phyloP scores from a whole-genome alignment of 2,113 vertebrate genomes.

The Cyanoliseus patagonus region DNA sequence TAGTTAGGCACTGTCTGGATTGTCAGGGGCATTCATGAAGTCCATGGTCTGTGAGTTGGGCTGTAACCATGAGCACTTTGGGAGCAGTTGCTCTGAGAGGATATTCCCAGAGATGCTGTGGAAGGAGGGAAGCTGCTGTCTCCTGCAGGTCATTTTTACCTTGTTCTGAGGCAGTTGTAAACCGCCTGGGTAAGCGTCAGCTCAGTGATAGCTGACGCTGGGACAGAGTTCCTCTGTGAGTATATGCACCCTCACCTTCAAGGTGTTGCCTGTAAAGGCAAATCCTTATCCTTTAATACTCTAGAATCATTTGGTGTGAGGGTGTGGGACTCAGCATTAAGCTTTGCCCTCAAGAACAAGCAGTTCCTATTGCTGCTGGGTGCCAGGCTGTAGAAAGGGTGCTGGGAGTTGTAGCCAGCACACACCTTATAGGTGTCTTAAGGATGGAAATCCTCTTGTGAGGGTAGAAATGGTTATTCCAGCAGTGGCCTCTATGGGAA shows the following conservation, averaged over 20 bases:
- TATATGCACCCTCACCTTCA: not conserved
- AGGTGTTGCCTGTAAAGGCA: not conserved
- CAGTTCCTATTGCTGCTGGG: not conserved
- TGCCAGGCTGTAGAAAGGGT: not conserved
- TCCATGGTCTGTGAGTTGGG: not conserved
- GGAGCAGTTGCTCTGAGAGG: not conserved
- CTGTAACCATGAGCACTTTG: not conserved
- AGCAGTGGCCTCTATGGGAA: not conserved
- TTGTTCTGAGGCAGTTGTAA: not conserved
- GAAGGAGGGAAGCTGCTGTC: not conserved
- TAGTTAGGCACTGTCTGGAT: not conserved
- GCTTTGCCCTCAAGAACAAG: not conserved
- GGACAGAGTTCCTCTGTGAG: not conserved
- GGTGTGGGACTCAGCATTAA: not conserved
- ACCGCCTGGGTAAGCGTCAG: not conserved
- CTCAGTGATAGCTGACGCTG: not conserved
- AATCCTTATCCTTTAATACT: slow-evolving; percentile 41
- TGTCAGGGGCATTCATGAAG: not conserved
- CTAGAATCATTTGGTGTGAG: not conserved
- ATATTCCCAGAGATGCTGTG: not conserved
- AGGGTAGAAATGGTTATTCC: not conserved
- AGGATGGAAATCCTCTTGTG: not conserved
- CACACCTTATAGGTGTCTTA: not conserved
- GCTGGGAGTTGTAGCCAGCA: not conserved
- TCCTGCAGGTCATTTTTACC: fast-evolving